Conservation (phyloP, 2,797 vertebrate species). For the Enteromius anoplus region DNA sequence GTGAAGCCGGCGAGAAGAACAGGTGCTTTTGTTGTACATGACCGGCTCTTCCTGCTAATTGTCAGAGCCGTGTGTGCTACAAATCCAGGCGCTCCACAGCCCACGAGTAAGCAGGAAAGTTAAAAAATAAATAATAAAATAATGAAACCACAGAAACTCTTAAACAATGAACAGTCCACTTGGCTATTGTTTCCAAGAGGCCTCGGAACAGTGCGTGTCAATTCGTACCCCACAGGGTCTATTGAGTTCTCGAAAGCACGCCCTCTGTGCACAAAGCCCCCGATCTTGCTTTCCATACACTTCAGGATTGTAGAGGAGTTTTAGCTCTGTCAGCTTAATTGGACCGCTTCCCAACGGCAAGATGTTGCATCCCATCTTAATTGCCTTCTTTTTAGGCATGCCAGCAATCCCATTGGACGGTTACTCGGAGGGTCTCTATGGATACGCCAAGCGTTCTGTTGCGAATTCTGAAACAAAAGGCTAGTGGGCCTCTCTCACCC, state of each 20-base stretch:
- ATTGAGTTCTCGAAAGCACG: constrained; percentile 62
- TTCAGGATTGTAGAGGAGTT: constrained; percentile 61
- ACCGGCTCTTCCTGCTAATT: constrained; percentile 69
- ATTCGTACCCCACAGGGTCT: constrained; percentile 62
- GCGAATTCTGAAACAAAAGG: constrained; percentile 71
- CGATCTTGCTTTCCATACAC: constrained; percentile 61
- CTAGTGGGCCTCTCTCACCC: constrained; percentile 60
- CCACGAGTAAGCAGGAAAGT: constrained; percentile 25
- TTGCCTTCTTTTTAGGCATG: constrained; percentile 73
- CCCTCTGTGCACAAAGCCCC: constrained; percentile 53
- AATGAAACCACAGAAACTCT: constrained; percentile 10
- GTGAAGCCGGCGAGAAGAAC: constrained; percentile 58
- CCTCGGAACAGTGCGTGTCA: constrained; percentile 59
- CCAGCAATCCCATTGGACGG: constrained; percentile 75
- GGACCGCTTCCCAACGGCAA: constrained; percentile 74
- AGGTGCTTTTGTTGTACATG: constrained; percentile 73
- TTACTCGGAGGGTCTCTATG: constrained; percentile 73
- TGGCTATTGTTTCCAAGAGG: constrained; percentile 42
- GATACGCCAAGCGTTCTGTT: constrained; percentile 67
- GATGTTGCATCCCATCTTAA: constrained; percentile 71
- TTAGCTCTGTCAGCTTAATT: constrained; percentile 78
- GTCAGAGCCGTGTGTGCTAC: constrained; percentile 60
- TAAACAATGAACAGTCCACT: constrained; percentile 45
- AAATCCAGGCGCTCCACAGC: constrained; percentile 56
- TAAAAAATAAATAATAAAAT: background rate